phyloP scores from a whole-genome alignment of 92 coral and sea anemone species.

The Epizoanthus rinbou region DNA sequence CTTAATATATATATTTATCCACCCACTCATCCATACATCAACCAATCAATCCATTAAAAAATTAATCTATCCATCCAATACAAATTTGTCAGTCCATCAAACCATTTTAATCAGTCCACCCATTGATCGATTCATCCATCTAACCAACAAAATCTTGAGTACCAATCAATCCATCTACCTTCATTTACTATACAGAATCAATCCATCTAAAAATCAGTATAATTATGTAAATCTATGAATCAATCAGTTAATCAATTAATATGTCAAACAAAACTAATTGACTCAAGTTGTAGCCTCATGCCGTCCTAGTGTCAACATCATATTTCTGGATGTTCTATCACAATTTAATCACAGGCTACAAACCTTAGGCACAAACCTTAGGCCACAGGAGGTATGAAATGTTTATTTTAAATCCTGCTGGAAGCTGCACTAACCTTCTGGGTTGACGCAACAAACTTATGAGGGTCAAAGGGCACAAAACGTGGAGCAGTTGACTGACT shows the following conservation, averaged over 20 bases:
- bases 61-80: too few relatives aligned
- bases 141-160: too few relatives aligned
- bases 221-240: not conserved
- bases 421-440: conserved; percentile 72
- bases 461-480: conserved; percentile 83
- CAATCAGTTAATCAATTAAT: not conserved
- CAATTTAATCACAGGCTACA: conserved; percentile 16
- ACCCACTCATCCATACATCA: too few relatives aligned
- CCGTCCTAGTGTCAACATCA: conserved; percentile 32
- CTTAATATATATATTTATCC: too few relatives aligned
- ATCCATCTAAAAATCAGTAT: not conserved
- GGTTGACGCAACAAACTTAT: conserved; percentile 71
- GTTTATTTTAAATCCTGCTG: not conserved
- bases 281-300: conserved; percentile 17
- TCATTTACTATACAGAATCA: not conserved
- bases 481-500: conserved; percentile 61
- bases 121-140: not conserved
- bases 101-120: not conserved
- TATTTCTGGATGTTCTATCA: conserved; percentile 23
- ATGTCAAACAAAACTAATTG: not conserved
- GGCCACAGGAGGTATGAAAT: too few relatives aligned
- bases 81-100: not conserved
- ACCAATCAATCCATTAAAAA: too few relatives aligned
- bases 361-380: not conserved
- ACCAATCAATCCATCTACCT: too few relatives aligned